Evolutionary conservation across 2,888 invertebrate genomes (phyloP), one percentile per base, ranked within the genome.

Genomic region (Apamea monoglypha): DNA sequence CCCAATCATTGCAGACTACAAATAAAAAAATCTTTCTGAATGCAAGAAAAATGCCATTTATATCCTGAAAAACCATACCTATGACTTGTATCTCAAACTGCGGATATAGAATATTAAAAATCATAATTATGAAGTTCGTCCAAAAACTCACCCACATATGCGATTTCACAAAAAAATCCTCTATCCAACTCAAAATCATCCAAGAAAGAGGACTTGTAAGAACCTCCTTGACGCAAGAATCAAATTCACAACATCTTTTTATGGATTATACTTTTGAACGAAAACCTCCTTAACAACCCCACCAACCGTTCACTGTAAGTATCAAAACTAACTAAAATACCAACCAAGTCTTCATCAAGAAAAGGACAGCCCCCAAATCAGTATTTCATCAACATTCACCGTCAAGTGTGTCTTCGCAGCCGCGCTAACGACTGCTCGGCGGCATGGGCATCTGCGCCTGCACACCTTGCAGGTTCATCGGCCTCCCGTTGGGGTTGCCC

Each of bases 401-500:
- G 72, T 29, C 40, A 78, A 69, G 53, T 74, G 40, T 40, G 61
- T 8, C 21, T 59, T 8, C 40, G 32, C n/a, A 50, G 59, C 56
- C n/a, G 29, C 74, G 85, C 92, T 96, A 96, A 91, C 96, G 96
- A 92, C 95, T 95, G 93, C 94, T 95, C 2, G 96, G 95, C 36
- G 96, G 96, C 88, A 94, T 93, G 21, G 96, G 96, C 96, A 96
- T 96, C 84, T 96, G 95, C 0, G 97, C 96, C 86, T 97, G 97
- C 18, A 97, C 97, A 0, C 97, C 97, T 78, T 97, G 97, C 2
- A 97, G 93, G 91, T 97, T 97, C 96, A 97, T 96, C 2, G 97
- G 97, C 88, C 97, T 90, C 0, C 97, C 97, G 92, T 97, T 97
- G 12, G 97, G 96, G 85, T 96, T 96, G 78, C 97, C 97, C 95